phyloP scores from a whole-genome alignment of 2,113 vertebrate genomes.

The Macheiramphus alcinus region DNA sequence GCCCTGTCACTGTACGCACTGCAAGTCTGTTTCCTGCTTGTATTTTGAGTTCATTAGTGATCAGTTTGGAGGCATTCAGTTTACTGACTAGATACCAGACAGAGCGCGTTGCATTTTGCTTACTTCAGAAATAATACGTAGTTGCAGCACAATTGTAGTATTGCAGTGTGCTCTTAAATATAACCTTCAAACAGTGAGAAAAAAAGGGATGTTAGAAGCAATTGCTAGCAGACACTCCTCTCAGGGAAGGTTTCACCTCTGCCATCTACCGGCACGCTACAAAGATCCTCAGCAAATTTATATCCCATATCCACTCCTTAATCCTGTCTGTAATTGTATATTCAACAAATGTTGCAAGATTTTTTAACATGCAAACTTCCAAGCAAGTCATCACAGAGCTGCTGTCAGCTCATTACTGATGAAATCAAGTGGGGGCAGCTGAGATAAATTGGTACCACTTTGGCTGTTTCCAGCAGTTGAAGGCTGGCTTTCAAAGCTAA shows the following conservation, averaged over 20 bases:
- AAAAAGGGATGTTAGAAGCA: not conserved
- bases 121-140: fast-evolving
- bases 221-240: not conserved
- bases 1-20: fast-evolving
- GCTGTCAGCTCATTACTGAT: not conserved
- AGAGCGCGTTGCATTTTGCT: too few species aligned
- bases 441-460: fast-evolving
- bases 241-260: not conserved
- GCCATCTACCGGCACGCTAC: not conserved
- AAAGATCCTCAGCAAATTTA: fast-evolving
- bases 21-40: fast-evolving
- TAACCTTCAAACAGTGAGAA: fast-evolving
- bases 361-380: not conserved
- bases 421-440: not conserved
- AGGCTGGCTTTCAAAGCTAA: fast-evolving
- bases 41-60: fast-evolving
- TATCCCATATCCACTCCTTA: fast-evolving
- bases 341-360: fast-evolving
- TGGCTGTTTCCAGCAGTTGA: not conserved
- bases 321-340: fast-evolving
- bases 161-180: not conserved
- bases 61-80: fast-evolving
- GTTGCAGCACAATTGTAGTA: not conserved
- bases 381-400: not conserved
- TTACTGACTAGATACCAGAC: not conserved